Evolutionary conservation across 2,888 invertebrate genomes (phyloP).

Genomic region (Sminthurides aquaticus): DNA sequence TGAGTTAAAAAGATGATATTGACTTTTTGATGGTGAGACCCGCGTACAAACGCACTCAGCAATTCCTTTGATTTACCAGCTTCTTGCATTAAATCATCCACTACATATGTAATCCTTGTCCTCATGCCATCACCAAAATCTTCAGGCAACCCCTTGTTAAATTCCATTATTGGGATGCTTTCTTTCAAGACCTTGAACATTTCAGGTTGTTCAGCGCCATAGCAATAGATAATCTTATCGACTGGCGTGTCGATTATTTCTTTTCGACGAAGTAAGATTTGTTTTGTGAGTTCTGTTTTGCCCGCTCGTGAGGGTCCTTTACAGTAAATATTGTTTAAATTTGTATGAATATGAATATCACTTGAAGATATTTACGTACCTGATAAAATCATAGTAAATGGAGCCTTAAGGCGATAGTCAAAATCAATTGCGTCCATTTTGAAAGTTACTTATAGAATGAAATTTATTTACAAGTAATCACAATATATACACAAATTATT

Average conservation of each 20-base stretch:
- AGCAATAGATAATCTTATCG: slow-evolving; percentile 12
- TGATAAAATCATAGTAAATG: too few species aligned
- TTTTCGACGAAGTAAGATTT: slow-evolving; percentile 11
- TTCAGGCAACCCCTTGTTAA: not conserved
- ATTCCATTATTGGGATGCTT: not conserved
- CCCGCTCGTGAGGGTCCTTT: slow-evolving; percentile 14
- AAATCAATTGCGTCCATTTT: slow-evolving; percentile 1
- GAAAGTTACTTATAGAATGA: too few species aligned
- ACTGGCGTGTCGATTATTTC: slow-evolving; percentile 13
- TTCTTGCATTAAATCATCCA: not conserved
- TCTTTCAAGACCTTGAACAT: not conserved
- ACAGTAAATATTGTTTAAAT: too few species aligned
- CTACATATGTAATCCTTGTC: not conserved
- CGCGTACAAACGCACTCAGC: not conserved
- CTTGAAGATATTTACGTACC: too few species aligned
- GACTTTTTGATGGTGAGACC: not conserved
- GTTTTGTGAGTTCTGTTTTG: slow-evolving; percentile 8
- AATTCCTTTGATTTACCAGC: not conserved
- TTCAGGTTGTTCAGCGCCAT: slow-evolving; percentile 5
- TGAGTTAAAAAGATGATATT: not conserved
- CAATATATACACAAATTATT: too few species aligned
- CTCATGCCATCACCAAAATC: not conserved
- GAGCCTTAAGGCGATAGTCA: too few species aligned
- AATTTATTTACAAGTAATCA: not conserved
- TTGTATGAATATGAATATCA: too few species aligned